phyloP scores from a whole-genome alignment of 2,113 vertebrate genomes.

The Silurus meridionalis region DNA sequence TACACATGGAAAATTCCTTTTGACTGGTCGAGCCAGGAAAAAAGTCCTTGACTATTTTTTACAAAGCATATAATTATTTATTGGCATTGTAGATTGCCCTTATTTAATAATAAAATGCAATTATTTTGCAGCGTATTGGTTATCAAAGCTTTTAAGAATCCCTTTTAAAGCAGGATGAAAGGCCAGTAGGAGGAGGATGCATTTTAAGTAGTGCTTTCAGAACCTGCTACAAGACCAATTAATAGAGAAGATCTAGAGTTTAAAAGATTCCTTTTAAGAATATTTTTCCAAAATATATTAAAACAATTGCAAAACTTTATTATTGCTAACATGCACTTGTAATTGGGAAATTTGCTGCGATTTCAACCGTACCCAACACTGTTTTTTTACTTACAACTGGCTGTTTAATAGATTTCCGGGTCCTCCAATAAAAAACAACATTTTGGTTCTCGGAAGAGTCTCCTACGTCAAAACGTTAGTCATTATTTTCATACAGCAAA shows the following conservation, averaged over 20 bases:
- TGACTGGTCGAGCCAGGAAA: background rate
- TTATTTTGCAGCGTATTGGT: background rate
- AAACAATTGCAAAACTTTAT: slow-evolving; percentile 25
- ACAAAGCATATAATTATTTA: background rate
- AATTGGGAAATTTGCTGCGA: slow-evolving; percentile 11
- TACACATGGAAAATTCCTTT: slow-evolving; percentile 58
- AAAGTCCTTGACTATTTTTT: background rate
- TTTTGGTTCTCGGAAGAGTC: background rate
- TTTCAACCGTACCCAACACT: background rate
- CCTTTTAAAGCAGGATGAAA: background rate
- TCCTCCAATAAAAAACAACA: background rate
- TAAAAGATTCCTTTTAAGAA: background rate
- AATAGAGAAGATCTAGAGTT: background rate
- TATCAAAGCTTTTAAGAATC: background rate
- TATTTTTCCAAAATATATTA: background rate
- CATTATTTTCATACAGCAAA: slow-evolving; percentile 2
- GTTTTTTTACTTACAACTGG: background rate
- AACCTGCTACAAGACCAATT: background rate
- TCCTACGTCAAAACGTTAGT: slow-evolving; percentile 18
- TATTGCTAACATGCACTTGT: background rate
- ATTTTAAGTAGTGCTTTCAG: background rate
- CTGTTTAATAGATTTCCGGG: slow-evolving; percentile 3
- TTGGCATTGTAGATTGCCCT: background rate
- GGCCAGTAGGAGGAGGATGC: background rate
- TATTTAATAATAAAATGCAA: background rate